Conservation (phyloP, 2,888 invertebrate genomes). For the Chrysolina oricalcia region DNA sequence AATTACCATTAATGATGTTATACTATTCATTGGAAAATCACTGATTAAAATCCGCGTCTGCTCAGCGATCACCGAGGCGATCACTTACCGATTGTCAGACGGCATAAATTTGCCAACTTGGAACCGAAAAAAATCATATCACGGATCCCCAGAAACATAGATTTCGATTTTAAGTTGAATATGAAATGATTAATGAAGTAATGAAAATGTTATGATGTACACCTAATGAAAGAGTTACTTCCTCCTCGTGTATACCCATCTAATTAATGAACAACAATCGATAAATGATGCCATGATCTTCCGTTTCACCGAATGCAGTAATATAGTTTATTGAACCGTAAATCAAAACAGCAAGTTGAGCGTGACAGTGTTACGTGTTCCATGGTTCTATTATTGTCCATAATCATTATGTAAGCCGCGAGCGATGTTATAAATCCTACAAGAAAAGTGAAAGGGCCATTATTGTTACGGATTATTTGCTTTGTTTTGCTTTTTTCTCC, state of each 20-base stretch:
- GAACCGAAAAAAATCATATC: too few species aligned
- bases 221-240: too few species aligned
- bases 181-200: too few species aligned
- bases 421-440: constrained; percentile 35
- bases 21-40: too few species aligned
- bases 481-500: constrained; percentile 16
- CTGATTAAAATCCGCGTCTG: too few species aligned
- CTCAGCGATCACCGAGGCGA: too few species aligned
- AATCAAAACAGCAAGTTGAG: constrained; percentile 38
- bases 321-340: constrained; percentile 43
- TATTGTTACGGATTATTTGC: constrained; percentile 19
- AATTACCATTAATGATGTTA: too few species aligned
- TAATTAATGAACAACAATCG: not conserved
- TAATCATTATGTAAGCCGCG: constrained; percentile 41
- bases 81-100: too few species aligned
- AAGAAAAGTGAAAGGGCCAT: constrained; percentile 42
- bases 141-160: too few species aligned
- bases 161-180: too few species aligned
- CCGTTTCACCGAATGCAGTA: constrained; percentile 41
- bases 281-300: constrained; percentile 31
- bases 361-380: constrained; percentile 48
- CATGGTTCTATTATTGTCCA: constrained; percentile 43
- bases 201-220: too few species aligned
- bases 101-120: too few species aligned
- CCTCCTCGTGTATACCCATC: not conserved